Percentiles rank a stretch among this genome's conserved stretches.
Evolutionary conservation across 2,113 vertebrate genomes (phyloP).

Genomic region (Daubentonia madagascariensis): DNA sequence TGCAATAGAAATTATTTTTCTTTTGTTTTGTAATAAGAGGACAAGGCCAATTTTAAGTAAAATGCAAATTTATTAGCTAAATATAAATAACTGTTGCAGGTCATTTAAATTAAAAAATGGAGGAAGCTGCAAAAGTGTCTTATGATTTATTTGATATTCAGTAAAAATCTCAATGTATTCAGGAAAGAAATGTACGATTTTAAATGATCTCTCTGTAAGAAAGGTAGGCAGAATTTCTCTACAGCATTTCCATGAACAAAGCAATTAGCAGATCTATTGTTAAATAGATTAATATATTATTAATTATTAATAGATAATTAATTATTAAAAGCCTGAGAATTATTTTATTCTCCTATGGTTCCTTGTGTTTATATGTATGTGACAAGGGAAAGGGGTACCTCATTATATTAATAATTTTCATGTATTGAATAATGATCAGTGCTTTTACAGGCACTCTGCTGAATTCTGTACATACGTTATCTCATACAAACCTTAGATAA

Average conservation of each 20-base stretch:
- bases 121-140: not conserved
- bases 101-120: not conserved
- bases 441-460: not conserved
- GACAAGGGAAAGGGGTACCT: not conserved
- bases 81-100: not conserved
- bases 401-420: not conserved
- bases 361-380: not conserved
- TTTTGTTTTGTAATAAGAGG: not conserved
- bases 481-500: not conserved
- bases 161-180: not conserved
- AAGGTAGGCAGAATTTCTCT: conserved; percentile 2
- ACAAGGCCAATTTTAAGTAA: not conserved
- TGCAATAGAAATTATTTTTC: not conserved
- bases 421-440: not conserved
- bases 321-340: conserved; percentile 24
- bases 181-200: not conserved
- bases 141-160: not conserved
- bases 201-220: conserved; percentile 2
- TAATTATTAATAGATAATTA: conserved; percentile 17
- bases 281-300: conserved; percentile 31
- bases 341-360: not conserved
- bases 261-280: not conserved
- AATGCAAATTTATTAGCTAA: not conserved
- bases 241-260: not conserved
- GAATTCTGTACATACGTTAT: not conserved